Conservation (phyloP, 1,140 invertebrate species). For the Amphibalanus amphitrite region DNA sequence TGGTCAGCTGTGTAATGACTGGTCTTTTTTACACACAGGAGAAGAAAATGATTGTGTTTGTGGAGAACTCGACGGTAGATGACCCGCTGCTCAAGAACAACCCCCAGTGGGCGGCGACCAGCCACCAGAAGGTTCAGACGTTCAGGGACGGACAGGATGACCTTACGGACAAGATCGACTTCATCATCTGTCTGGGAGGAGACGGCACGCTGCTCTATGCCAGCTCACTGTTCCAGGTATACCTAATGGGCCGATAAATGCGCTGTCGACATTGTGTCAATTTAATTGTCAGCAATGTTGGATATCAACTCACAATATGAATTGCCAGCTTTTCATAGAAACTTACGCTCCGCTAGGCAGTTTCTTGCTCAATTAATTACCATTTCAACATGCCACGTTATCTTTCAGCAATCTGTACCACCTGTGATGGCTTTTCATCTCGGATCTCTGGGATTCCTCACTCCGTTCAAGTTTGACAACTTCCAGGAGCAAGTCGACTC, state of each 20-base stretch:
- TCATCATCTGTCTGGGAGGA: constrained; percentile 87
- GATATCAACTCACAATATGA: no score
- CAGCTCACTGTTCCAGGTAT: constrained; percentile 66
- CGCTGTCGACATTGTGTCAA: no score
- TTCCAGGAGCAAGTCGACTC: constrained; percentile 68
- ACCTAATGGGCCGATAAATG: no score
- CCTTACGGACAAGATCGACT: constrained; percentile 79
- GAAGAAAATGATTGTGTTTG: constrained; percentile 85
- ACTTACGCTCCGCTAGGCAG: no score
- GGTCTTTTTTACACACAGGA: constrained; percentile 36
- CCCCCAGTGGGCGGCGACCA: constrained; percentile 45
- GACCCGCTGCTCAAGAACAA: constrained; percentile 55
- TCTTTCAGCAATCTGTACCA: constrained; percentile 72
- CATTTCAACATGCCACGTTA: no score
- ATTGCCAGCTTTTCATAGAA: no score
- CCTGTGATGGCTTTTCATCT: constrained; percentile 96
- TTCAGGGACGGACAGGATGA: constrained; percentile 66
- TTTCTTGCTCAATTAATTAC: no score
- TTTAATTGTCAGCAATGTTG: no score
- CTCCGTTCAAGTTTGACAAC: constrained; percentile 87
- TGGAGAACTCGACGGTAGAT: constrained; percentile 72
- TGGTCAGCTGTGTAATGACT: no score
- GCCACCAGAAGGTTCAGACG: constrained; percentile 60
- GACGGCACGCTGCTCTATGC: constrained; percentile 91
- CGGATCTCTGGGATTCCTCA: constrained; percentile 86